These are phyloP conservation scores for Drepana arcuata DNA, from an alignment of 1,140 invertebrate species.

Conservation along the genomic window DNA sequence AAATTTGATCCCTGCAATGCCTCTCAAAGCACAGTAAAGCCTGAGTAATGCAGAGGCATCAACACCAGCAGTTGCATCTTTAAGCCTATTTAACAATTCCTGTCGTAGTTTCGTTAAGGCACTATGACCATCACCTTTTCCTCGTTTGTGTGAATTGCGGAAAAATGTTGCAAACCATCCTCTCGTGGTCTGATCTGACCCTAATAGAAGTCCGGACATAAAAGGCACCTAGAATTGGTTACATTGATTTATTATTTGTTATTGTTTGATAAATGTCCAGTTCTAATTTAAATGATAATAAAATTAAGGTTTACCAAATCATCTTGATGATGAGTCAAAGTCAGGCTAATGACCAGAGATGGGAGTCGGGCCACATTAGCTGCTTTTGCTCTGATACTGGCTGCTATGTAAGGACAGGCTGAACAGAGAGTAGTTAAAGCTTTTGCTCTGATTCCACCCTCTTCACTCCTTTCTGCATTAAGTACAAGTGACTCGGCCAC, in stretches of 20 bases:
- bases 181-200: constrained; percentile 90
- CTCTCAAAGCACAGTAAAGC: constrained; percentile 92
- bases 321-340: constrained; percentile 65
- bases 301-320: constrained; percentile 67
- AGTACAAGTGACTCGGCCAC: constrained; percentile 88
- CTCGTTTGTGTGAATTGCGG: constrained; percentile 89
- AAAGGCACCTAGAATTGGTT: constrained; percentile 82
- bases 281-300: too few relatives aligned
- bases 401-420: constrained; percentile 91
- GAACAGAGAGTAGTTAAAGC: constrained; percentile 87
- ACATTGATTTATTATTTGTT: too few relatives aligned
- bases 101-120: constrained; percentile 84
- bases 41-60: constrained; percentile 67
- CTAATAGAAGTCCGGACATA: constrained; percentile 90
- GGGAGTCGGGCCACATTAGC: constrained; percentile 93
- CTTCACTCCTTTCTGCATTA: constrained; percentile 92
- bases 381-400: constrained; percentile 87
- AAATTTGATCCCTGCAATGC: constrained; percentile 93
- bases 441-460: constrained; percentile 74
- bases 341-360: constrained; percentile 85
- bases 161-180: constrained; percentile 95
- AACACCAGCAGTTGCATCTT: constrained; percentile 54
- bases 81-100: constrained; percentile 80
- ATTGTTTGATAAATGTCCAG: constrained; percentile 1
- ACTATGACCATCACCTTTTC: constrained; percentile 81